Conservation (phyloP, 2,113 vertebrate species). For the Otocyon megalotis region DNA sequence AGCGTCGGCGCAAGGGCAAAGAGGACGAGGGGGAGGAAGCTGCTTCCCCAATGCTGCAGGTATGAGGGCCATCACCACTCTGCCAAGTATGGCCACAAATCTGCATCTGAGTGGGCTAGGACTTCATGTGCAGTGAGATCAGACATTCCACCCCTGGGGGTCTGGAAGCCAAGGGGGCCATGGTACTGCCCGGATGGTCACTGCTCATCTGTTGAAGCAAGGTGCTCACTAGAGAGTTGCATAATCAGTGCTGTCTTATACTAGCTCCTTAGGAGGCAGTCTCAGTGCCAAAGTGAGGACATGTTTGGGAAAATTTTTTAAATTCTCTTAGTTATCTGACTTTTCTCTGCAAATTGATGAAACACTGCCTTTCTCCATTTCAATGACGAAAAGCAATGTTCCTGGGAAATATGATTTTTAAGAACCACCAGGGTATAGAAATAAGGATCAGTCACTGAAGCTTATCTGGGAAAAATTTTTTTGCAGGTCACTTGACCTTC, state of each 20-base stretch:
- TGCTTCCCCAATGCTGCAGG: constrained; percentile 98
- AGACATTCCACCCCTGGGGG: fast-evolving
- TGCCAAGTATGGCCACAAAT: fast-evolving
- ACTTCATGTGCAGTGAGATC: fast-evolving
- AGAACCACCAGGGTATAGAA: not conserved
- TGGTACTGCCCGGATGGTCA: fast-evolving
- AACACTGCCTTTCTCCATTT: not conserved
- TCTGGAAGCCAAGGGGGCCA: fast-evolving
- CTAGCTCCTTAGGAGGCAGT: not conserved
- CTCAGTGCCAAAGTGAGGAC: fast-evolving
- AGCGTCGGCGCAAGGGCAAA: constrained; percentile 93
- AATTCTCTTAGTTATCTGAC: fast-evolving
- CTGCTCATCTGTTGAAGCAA: fast-evolving
- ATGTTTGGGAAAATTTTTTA: fast-evolving
- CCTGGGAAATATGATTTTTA: not conserved
- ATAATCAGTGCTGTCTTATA: fast-evolving
- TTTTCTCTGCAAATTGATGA: not conserved
- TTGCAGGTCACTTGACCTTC: not conserved
- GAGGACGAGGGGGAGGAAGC: constrained; percentile 96
- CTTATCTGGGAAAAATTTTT: not conserved
- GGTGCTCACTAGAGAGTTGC: fast-evolving
- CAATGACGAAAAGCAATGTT: fast-evolving
- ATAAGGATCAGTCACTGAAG: fast-evolving
- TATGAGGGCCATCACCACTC: constrained; percentile 44
- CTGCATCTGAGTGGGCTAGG: fast-evolving